Base-by-base conservation (phyloP, 2,797 vertebrate genomes). In the Peromyscus aztecus region DNA sequence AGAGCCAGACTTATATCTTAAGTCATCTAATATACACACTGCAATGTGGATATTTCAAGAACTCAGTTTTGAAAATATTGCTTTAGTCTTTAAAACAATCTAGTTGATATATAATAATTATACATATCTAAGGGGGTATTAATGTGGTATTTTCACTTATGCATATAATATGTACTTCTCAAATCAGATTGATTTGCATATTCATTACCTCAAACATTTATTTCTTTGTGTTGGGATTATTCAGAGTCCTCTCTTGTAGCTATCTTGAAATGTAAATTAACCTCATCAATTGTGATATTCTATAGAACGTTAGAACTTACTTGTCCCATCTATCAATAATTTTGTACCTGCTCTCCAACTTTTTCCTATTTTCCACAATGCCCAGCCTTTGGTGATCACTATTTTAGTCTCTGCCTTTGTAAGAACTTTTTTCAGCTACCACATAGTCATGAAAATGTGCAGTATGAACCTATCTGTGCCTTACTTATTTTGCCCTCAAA, bases 211-310 rank as follows among this genome's bases (percentile, higher is more conserved):
- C 49, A 67, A 43, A 29, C 29, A 69, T 43, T 78, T n/a, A 76
- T 67, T 85, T 67, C 29, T 85, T 69, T n/a, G 31, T 69, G 73
- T 71, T 80, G 14, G 37, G 31, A 71, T 78, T 67, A 59, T 80
- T 78, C 14, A 43, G 46, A 87, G 49, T 46, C 14, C 9, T 86
- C 3, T 57, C n/a, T 69, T 85, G 2, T 40, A 80, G 49, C 46
- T 92, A 29, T 87, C 43, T 87, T 87, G 61, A 69, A 93, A 69
- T 87, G 16, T 14, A 85, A 85, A 34, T 67, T 67, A 61, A 65
- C 19, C 34, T 11, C 34, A 46, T 67, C 61, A 67, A 67, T 10
- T 24, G 29, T 65, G 40, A 67, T 55, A 14, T 43, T 21, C 84
- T 86, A 71, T 4, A 37, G 34, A 86, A 71, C 84, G 37, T 6